Conservation (phyloP, 2,113 vertebrate species). For the Mus spicilegus region DNA sequence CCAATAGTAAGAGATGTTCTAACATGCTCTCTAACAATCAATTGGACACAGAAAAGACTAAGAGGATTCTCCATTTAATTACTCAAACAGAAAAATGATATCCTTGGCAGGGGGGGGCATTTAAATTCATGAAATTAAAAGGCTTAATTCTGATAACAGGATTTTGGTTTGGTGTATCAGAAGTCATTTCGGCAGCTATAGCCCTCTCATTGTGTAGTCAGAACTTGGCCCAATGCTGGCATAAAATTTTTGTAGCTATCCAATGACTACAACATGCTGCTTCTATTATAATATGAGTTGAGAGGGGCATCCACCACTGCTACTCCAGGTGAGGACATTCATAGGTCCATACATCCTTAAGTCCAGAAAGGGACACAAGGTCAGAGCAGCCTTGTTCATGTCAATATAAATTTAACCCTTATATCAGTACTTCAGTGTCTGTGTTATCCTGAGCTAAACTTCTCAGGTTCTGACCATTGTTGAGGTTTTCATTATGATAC, state of each 20-base stretch:
- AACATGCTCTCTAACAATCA: not conserved
- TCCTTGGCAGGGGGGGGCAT: not conserved
- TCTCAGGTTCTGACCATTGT: not conserved
- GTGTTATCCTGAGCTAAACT: not conserved
- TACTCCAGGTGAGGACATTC: not conserved
- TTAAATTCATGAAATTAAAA: not conserved
- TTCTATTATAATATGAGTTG: not conserved
- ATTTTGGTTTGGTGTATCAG: not conserved
- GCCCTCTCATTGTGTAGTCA: not conserved
- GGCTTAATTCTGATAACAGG: not conserved
- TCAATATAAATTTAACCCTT: not conserved
- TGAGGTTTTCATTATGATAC: not conserved
- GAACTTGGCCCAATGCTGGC: not conserved
- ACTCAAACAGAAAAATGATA: not conserved
- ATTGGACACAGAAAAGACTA: not conserved
- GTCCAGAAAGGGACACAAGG: not conserved
- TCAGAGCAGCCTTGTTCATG: not conserved
- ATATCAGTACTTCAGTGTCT: not conserved
- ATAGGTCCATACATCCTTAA: accelerated
- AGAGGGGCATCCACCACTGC: not conserved
- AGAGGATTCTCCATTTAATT: not conserved
- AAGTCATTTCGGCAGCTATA: not conserved
- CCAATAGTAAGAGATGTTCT: not conserved
- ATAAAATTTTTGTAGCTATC: not conserved
- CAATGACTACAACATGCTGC: not conserved